Base-by-base conservation (phyloP, 2,888 invertebrate genomes). In the Podabrus alpinus region DNA sequence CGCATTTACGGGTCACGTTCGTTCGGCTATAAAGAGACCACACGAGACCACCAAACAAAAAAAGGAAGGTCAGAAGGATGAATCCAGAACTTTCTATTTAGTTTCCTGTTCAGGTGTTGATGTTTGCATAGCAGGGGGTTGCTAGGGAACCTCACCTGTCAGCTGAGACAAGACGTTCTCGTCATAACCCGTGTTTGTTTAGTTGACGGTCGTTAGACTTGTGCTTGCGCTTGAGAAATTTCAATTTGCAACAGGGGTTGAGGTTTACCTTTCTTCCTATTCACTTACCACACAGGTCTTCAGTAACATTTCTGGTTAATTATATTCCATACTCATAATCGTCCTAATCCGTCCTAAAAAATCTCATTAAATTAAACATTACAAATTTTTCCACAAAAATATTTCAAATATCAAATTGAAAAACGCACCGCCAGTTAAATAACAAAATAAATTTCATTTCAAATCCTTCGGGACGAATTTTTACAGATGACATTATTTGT, bases 71-170 rank as follows among this genome's bases (percentile, higher is more conserved):
- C 77, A 77, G 72, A 69, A 72, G 68, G 62, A 64, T 11, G 13
- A 64, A 64, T 74, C 66, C 45, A 64, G 59, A 73, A 73, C 29
- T 73, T 70, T 60, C 69, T 45, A 45, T 45, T 45, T 45, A 61
- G 45, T 61, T 67, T 76, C 62, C 61, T 69, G 75, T 80, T 80
- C 81, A 83, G 82, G 80, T 81, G 82, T 78, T 80, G 81, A 74
- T 81, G 83, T 84, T 84, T 83, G 82, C 83, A 82, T 83, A 82
- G 81, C 62, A 80, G 77, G 80, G 78, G 77, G 84, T 84, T 84
- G 84, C 84, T 82, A 82, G 80, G 84, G 78, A 77, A 83, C 83
- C 78, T 75, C 78, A 80, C 79, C 78, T 75, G 79, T 80, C 79
- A 79, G 79, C 75, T 76, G 73, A 76, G 73, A 75, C 72, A 72